Evolutionary conservation across 2,888 invertebrate species (phyloP).

Genomic region (Suillia variegata): DNA sequence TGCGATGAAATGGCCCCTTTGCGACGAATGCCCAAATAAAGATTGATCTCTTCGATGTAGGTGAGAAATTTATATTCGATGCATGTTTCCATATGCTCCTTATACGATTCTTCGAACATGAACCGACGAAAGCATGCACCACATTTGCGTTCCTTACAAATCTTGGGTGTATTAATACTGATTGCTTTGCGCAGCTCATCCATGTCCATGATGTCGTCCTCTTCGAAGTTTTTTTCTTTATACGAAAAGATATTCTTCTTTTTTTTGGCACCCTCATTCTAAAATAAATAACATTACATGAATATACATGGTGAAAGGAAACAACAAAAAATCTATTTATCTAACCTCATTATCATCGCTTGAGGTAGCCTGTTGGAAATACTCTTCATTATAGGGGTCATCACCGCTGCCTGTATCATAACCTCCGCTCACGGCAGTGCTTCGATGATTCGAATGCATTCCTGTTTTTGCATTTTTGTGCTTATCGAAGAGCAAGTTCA

Average conservation of each 20-base stretch:
- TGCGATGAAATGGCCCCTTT: conserved; percentile 58
- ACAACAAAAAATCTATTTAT: conserved; percentile 24
- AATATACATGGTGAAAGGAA: neutral
- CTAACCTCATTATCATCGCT: conserved; percentile 52
- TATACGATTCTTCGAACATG: conserved; percentile 59
- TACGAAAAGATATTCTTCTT: conserved; percentile 55
- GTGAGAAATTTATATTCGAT: conserved; percentile 56
- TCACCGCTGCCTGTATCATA: conserved; percentile 30
- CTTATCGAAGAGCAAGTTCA: conserved; percentile 49
- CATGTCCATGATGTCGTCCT: conserved; percentile 58
- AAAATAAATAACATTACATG: neutral
- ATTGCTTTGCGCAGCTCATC: conserved; percentile 53
- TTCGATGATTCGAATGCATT: conserved; percentile 22
- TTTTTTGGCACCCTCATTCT: neutral
- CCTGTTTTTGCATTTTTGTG: conserved; percentile 35
- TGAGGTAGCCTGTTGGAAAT: conserved; percentile 48
- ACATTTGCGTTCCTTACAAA: conserved; percentile 59
- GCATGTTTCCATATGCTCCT: conserved; percentile 54
- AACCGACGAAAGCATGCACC: conserved; percentile 56
- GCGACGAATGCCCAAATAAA: conserved; percentile 49
- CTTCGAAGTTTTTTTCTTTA: conserved; percentile 57
- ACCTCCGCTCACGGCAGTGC: neutral
- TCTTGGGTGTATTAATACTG: conserved; percentile 57
- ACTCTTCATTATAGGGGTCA: conserved; percentile 42
- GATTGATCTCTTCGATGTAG: conserved; percentile 53